Percentiles rank a stretch among this genome's conserved stretches.
Conservation (phyloP, 1,140 invertebrate species). For the Drosophila melanica region DNA sequence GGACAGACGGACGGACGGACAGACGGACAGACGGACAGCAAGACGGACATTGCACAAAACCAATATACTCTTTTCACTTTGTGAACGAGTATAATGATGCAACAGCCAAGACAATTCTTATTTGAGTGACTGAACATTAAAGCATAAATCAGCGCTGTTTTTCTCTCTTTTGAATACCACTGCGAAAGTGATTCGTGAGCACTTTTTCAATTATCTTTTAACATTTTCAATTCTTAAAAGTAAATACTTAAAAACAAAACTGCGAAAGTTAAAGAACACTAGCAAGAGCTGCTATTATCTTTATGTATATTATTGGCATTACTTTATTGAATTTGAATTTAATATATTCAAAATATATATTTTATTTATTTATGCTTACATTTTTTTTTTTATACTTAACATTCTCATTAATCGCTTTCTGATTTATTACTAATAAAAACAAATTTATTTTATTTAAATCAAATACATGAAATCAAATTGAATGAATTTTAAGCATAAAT, state of each 20-base stretch:
- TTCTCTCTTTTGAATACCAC: neutral
- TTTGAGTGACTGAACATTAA: constrained; percentile 17
- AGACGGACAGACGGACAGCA: too few relatives aligned
- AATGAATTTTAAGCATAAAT: neutral
- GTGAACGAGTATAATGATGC: too few relatives aligned
- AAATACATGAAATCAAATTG: neutral
- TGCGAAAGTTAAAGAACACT: neutral
- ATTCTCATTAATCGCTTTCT: neutral
- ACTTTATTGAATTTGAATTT: neutral
- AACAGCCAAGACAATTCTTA: constrained; percentile 20
- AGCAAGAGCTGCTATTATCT: neutral
- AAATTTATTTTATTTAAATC: neutral
- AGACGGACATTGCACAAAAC: too few relatives aligned
- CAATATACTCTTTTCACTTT: too few relatives aligned
- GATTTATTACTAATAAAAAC: neutral
- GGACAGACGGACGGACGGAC: too few relatives aligned
- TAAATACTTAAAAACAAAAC: neutral
- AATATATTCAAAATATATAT: neutral
- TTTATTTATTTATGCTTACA: too few relatives aligned
- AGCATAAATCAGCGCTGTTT: neutral
- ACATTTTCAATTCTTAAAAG: constrained; percentile 3
- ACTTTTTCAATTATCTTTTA: constrained; percentile 13
- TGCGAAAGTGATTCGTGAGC: neutral
- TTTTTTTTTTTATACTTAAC: neutral
- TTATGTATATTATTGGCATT: constrained; percentile 2